Evolutionary conservation across 2,888 invertebrate species (phyloP).

Genomic region (Amblyteles armatorius): DNA sequence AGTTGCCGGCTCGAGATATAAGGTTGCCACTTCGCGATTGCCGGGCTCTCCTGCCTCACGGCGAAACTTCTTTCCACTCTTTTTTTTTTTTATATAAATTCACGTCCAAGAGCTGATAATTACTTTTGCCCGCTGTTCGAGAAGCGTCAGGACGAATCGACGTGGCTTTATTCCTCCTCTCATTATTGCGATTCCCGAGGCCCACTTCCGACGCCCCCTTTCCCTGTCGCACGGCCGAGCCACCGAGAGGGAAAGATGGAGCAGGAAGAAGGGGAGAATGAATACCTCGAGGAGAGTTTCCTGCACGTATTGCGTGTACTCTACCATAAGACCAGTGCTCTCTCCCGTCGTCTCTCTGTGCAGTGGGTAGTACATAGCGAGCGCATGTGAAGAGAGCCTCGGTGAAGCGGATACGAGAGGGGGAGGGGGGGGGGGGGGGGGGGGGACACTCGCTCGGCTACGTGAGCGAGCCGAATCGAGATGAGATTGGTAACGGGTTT

Average conservation of each 20-base stretch:
- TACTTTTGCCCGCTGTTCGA: constrained; percentile 71
- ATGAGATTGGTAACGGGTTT: constrained; percentile 73
- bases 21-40: constrained; percentile 32
- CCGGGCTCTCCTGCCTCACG: constrained; percentile 29
- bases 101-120: constrained; percentile 74
- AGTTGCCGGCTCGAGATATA: constrained; percentile 31
- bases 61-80: constrained; percentile 34
- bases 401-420: constrained; percentile 38
- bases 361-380: constrained; percentile 30
- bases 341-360: background rate
- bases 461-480: constrained; percentile 72
- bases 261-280: background rate
- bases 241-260: constrained; percentile 28
- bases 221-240: constrained; percentile 40
- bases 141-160: constrained; percentile 58
- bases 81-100: constrained; percentile 22
- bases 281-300: constrained; percentile 23
- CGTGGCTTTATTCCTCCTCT: constrained; percentile 55
- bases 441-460: constrained; percentile 58
- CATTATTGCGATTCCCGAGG: constrained; percentile 65
- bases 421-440: constrained; percentile 27
- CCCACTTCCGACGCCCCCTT: constrained; percentile 61
- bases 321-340: constrained; percentile 16
- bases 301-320: constrained; percentile 49
- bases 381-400: constrained; percentile 55